phyloP scores from a whole-genome alignment of 2,797 vertebrate species.

The Pelobates cultripes region DNA sequence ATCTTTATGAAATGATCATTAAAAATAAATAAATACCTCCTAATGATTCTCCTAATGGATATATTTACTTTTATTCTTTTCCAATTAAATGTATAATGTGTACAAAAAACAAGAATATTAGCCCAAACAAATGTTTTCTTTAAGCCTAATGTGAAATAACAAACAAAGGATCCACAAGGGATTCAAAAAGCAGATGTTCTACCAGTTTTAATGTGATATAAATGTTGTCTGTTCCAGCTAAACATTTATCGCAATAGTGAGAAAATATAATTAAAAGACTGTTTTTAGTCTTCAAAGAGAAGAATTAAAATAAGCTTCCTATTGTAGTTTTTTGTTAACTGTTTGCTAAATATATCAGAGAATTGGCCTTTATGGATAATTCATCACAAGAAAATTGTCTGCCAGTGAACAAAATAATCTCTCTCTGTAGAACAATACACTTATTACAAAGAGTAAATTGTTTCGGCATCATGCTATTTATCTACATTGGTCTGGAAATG shows the following conservation, averaged over 20 bases:
- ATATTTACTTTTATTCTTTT: conserved; percentile 15
- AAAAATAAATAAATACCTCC: too few species aligned
- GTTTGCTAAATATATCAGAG: conserved; percentile 64
- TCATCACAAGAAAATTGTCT: conserved; percentile 68
- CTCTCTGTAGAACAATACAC: conserved; percentile 69
- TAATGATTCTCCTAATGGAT: not conserved
- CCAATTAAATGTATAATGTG: conserved; percentile 6
- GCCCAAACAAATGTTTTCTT: conserved; percentile 17
- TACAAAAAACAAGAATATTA: conserved; percentile 5
- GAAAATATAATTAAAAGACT: conserved; percentile 63
- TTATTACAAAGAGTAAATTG: conserved; percentile 75
- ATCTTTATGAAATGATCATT: too few species aligned
- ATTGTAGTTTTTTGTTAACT: conserved; percentile 60
- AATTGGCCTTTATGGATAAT: conserved; percentile 65
- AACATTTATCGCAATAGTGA: conserved; percentile 55
- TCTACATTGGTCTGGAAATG: conserved; percentile 63
- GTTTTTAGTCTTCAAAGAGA: conserved; percentile 61
- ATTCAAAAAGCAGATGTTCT: conserved; percentile 36
- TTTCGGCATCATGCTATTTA: conserved; percentile 63
- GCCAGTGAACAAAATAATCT: conserved; percentile 68
- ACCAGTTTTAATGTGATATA: conserved; percentile 14
- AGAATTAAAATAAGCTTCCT: conserved; percentile 63
- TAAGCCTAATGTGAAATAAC: conserved; percentile 4
- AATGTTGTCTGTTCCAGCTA: conserved; percentile 10
- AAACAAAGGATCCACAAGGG: conserved; percentile 20